Conservation (phyloP, 2,797 vertebrate species). For the Caiman crocodilus region DNA sequence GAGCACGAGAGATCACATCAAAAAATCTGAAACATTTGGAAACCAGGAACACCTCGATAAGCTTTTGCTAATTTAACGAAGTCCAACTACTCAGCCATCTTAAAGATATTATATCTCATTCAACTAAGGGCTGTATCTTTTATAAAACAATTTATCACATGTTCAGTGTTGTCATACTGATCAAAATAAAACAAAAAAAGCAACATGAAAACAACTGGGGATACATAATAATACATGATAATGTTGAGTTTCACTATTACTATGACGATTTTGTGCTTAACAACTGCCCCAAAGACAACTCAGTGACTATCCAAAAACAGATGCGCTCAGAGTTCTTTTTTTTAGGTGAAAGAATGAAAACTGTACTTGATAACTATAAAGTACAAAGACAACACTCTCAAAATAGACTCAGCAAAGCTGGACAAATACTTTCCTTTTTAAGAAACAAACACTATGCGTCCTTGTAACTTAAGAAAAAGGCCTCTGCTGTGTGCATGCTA, state of each 20-base stretch:
- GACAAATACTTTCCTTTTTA: not conserved
- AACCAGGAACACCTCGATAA: not conserved
- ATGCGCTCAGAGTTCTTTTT: not conserved
- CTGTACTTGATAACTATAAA: not conserved
- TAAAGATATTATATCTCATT: not conserved
- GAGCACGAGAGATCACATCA: accelerated
- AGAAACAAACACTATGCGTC: not conserved
- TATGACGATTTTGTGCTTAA: not conserved
- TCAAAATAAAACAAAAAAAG: not conserved
- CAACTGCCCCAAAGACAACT: not conserved
- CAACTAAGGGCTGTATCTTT: not conserved
- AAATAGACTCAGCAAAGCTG: not conserved
- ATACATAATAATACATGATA: not conserved
- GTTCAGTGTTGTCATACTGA: not conserved
- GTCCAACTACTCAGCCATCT: not conserved
- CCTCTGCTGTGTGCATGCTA: not conserved
- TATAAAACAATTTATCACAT: not conserved
- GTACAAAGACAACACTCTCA: not conserved
- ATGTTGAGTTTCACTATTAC: not conserved
- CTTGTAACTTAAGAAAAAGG: not conserved
- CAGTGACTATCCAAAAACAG: not conserved
- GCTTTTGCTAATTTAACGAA: not conserved
- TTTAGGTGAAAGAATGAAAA: not conserved
- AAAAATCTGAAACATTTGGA: not conserved
- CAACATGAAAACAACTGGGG: not conserved